A percentile compares a stretch with the other conserved stretches of the same genome.
These are phyloP conservation scores for Epinephelus awoara DNA, from an alignment of 2,797 vertebrate species.

Conservation along the genomic window DNA sequence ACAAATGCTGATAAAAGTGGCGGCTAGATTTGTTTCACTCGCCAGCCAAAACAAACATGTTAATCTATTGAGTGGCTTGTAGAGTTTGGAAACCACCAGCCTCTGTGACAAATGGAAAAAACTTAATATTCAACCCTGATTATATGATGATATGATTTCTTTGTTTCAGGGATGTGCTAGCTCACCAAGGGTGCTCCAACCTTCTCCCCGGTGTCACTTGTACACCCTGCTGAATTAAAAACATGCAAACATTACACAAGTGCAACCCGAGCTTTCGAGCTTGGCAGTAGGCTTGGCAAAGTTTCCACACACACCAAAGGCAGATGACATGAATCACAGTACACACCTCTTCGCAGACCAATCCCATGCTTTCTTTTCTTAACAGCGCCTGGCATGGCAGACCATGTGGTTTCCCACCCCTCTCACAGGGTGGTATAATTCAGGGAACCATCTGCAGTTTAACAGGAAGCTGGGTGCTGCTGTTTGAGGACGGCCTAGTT, in stretches of 20 bases:
- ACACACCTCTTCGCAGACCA: constrained; percentile 68
- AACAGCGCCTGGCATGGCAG: neutral
- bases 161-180: neutral
- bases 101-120: too few species aligned
- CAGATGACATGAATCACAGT: constrained; percentile 11
- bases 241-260: constrained; percentile 15
- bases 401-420: constrained; percentile 20
- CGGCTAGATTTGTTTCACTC: too few species aligned
- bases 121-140: too few species aligned
- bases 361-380: constrained; percentile 44
- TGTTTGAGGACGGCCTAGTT: neutral
- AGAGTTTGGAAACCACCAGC: too few species aligned
- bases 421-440: neutral
- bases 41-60: too few species aligned
- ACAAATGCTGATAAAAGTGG: too few species aligned
- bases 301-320: constrained; percentile 16
- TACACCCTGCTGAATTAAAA: constrained; percentile 16
- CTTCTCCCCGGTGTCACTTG: constrained; percentile 11
- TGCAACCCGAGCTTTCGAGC: constrained; percentile 9
- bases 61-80: too few species aligned
- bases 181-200: neutral
- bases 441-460: neutral
- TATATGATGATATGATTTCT: neutral
- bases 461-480: neutral
- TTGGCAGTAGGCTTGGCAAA: constrained; percentile 16